Evolutionary conservation across 2,888 invertebrate species (phyloP), one percentile per base, ranked within the genome.

Genomic region (Ochropleura plecta): DNA sequence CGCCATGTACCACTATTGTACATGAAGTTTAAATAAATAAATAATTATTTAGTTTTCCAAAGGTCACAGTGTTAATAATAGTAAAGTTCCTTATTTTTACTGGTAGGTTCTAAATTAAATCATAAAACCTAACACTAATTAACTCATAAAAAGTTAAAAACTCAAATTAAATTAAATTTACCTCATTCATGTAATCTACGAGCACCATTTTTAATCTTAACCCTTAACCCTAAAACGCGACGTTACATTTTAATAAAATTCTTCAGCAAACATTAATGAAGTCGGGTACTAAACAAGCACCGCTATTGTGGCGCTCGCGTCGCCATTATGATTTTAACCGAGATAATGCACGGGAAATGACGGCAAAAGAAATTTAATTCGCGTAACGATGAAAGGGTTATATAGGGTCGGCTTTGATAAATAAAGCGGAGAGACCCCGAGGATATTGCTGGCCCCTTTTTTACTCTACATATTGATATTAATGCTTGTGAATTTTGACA

Each of bases 281-380:
- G 92, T 88, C 90, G 87, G 91, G 92, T 90, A 91, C 91, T 91
- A 91, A 94, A 94, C 95, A 94, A 91, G 91, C 92, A 90, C 90
- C 86, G 90, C 92, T 93, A 95, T 96, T 96, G 96, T 95, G 84
- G 89, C 90, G 86, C 89, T 85, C 89, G 90, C 91, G 91, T 89
- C 88, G 88, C 95, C 95, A 96, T 96, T 96, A 96, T 96, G 95
- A 95, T 96, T 95, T 94, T 94, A 95, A 93, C 95, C 95, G 94
- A 94, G 96, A 96, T 96, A 96, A 96, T 96, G 95, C 91, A 96
- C 95, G 96, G 96, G 96, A 96, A 96, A 96, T 96, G 96, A 96
- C 96, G 95, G 95, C 92, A 96, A 96, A 96, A 96, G 96, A 96
- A 96, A 96, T 96, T 96, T 96, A 96, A 96, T 96, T 96, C 96